Conservation (phyloP, 2,113 vertebrate species). For the Chlorodrepanis virens region DNA sequence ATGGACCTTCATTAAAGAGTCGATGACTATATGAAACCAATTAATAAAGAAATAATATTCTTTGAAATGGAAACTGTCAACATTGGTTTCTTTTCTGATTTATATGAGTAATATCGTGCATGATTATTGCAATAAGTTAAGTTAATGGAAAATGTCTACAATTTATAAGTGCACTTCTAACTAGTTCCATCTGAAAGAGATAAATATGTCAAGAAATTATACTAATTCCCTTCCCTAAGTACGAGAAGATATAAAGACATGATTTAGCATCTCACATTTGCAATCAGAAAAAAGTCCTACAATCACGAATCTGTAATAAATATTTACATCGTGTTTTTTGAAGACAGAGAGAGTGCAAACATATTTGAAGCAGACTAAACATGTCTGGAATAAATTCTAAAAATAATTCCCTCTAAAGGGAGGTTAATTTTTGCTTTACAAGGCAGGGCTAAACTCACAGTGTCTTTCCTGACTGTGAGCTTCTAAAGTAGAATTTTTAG, state of each 20-base stretch:
- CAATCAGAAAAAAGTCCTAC: neutral
- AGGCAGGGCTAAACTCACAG: neutral
- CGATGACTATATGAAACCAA: neutral
- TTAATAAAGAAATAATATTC: neutral
- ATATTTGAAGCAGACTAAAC: slow-evolving; percentile 40
- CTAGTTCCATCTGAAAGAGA: neutral
- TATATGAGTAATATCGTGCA: neutral
- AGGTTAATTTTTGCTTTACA: slow-evolving; percentile 35
- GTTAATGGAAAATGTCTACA: neutral
- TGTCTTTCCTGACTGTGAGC: neutral
- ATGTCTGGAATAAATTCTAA: slow-evolving; percentile 42
- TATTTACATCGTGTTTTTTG: slow-evolving; percentile 19
- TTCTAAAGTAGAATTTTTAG: neutral
- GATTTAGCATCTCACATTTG: slow-evolving; percentile 36
- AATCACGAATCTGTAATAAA: slow-evolving; percentile 37
- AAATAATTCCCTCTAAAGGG: slow-evolving; percentile 22
- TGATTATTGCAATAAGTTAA: slow-evolving; percentile 28
- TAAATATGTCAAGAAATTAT: slow-evolving; percentile 34
- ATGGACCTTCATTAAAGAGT: neutral
- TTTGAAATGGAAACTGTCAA: neutral
- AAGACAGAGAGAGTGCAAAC: slow-evolving; percentile 8
- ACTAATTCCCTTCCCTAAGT: slow-evolving; percentile 33
- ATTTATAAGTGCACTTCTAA: neutral
- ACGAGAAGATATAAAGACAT: neutral
- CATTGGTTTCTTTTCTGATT: slow-evolving; percentile 15